Evolutionary conservation across 2,888 invertebrate genomes (phyloP).

Genomic region (Diarsia dahlii): DNA sequence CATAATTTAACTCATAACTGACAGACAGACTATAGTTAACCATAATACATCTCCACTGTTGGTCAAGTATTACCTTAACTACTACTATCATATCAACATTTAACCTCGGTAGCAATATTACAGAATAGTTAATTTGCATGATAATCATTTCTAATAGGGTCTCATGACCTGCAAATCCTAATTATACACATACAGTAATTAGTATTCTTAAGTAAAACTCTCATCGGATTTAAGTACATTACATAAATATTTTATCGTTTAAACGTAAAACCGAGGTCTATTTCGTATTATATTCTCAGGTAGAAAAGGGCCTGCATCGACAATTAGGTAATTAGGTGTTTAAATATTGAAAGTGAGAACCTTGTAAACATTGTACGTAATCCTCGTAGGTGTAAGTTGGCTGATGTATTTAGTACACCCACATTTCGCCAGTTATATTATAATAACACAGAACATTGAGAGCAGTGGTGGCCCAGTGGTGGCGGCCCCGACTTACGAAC

Average conservation of each 20-base stretch:
- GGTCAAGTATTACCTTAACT: slow-evolving; percentile 14
- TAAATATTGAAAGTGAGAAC: slow-evolving; percentile 19
- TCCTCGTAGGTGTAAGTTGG: not conserved
- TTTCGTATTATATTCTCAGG: slow-evolving; percentile 22
- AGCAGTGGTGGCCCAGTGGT: too few species aligned
- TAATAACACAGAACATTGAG: too few species aligned
- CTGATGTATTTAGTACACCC: not conserved
- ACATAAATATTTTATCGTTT: slow-evolving; percentile 39
- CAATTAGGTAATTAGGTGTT: slow-evolving; percentile 26
- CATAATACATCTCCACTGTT: not conserved
- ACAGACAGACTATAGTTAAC: not conserved
- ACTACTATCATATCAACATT: slow-evolving; percentile 6
- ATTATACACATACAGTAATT: slow-evolving; percentile 62
- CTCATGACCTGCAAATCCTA: slow-evolving; percentile 44
- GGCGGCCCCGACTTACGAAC: too few species aligned
- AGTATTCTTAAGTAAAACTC: slow-evolving; percentile 56
- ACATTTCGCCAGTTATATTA: not conserved
- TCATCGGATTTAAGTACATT: slow-evolving; percentile 23
- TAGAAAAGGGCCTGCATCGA: slow-evolving; percentile 12
- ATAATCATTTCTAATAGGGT: slow-evolving; percentile 60
- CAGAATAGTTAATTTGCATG: slow-evolving; percentile 63
- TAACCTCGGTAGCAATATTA: slow-evolving; percentile 5
- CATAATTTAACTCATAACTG: not conserved
- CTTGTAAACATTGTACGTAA: not conserved
- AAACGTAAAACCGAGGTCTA: slow-evolving; percentile 1